Percentiles rank a stretch among this genome's conserved stretches.
Conservation (phyloP, 2,888 invertebrate species). For the Apamea crenata region DNA sequence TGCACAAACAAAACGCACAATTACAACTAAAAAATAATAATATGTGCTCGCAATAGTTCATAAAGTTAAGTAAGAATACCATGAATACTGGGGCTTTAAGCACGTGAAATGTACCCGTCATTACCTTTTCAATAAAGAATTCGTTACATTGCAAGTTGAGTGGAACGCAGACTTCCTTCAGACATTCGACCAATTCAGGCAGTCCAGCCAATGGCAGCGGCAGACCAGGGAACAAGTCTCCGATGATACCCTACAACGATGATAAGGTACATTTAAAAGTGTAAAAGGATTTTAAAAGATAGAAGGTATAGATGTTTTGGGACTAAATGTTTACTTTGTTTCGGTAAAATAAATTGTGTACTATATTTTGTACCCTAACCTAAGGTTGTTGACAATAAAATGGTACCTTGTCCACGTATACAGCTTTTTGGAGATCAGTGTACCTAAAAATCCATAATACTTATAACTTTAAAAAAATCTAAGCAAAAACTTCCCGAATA, state of each 20-base stretch:
- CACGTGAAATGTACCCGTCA: not conserved
- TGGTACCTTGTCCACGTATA: not conserved
- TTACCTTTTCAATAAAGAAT: constrained; percentile 95
- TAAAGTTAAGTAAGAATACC: not conserved
- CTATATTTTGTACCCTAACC: not conserved
- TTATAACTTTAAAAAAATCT: not conserved
- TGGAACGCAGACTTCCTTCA: constrained; percentile 91
- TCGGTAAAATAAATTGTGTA: not conserved
- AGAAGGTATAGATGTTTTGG: not conserved
- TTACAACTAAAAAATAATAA: no score
- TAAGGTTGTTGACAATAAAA: not conserved
- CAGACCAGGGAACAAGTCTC: constrained; percentile 97
- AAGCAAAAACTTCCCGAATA: not conserved
- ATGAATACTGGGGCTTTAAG: not conserved
- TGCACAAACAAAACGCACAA: no score
- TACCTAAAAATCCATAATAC: not conserved
- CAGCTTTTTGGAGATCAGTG: not conserved
- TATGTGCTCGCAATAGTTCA: no score
- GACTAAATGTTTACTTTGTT: not conserved
- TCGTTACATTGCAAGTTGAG: constrained; percentile 96
- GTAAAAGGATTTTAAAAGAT: not conserved
- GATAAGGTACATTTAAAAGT: not conserved
- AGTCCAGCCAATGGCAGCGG: constrained; percentile 95
- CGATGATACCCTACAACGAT: constrained; percentile 94
- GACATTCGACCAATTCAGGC: constrained; percentile 86